phyloP scores from a whole-genome alignment of 2,797 vertebrate genomes.

The Rallus crepitans region DNA sequence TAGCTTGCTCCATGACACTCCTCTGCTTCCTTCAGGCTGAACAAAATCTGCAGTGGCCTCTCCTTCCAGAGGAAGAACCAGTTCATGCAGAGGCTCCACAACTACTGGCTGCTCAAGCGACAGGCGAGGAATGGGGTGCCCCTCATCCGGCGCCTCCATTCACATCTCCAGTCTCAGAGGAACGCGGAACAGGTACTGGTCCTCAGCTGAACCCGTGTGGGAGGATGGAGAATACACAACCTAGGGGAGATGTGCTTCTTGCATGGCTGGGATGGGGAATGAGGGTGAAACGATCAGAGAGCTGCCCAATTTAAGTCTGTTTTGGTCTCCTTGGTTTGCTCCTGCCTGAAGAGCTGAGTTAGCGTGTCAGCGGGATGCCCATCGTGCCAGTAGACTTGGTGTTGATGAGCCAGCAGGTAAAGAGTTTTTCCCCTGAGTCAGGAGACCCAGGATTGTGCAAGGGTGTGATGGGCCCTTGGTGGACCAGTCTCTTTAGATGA shows the following conservation, averaged over 20 bases:
- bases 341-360: neutral
- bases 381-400: neutral
- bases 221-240: neutral
- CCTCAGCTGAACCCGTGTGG: accelerated
- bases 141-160: constrained; percentile 94
- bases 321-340: neutral
- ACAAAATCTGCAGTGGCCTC: constrained; percentile 96
- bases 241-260: neutral
- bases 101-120: constrained; percentile 96
- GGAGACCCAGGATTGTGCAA: neutral
- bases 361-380: neutral
- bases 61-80: constrained; percentile 96
- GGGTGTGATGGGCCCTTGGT: neutral
- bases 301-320: neutral
- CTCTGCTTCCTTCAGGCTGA: constrained; percentile 86
- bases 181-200: constrained; percentile 87
- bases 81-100: constrained; percentile 98
- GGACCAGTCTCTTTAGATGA: neutral
- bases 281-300: neutral
- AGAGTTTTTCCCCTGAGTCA: neutral
- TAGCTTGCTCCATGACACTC: neutral
- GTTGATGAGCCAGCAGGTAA: neutral
- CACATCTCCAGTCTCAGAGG: constrained; percentile 92
- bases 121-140: constrained; percentile 96
- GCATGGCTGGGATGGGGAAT: neutral